Percentiles rank a stretch among this genome's conserved stretches.
Evolutionary conservation across 92 coral and sea anemone species (phyloP).

Genomic region (Metridium senile): DNA sequence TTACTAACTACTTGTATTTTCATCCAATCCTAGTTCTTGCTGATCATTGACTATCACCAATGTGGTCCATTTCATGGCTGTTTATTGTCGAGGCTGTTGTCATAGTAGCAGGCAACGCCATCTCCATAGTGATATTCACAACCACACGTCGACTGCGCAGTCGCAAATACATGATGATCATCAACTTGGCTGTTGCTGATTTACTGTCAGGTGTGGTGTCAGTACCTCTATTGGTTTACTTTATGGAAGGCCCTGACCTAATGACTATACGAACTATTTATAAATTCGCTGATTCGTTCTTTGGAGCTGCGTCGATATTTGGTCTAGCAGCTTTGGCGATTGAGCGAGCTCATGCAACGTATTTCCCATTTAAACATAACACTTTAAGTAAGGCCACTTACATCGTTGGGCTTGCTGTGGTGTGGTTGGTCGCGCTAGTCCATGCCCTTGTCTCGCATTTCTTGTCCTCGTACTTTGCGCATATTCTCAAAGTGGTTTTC

Average conservation of each 20-base stretch:
- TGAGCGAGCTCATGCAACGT: constrained; percentile 6
- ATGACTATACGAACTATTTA: not conserved
- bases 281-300: not conserved
- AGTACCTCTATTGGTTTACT: not conserved
- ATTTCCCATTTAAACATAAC: constrained; percentile 1
- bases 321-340: constrained; percentile 9
- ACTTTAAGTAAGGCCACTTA: not conserved
- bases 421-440: not conserved
- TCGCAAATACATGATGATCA: not conserved
- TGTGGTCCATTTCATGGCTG: constrained; percentile 8
- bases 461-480: not conserved
- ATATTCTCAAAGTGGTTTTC: not conserved
- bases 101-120: constrained; percentile 15
- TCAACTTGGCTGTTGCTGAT: constrained; percentile 3
- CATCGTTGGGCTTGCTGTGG: not conserved
- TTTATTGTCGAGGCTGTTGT: not conserved
- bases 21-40: not conserved
- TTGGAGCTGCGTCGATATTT: constrained; percentile 2
- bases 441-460: not conserved
- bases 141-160: constrained; percentile 8
- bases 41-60: not conserved
- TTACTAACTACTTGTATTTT: not conserved
- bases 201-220: not conserved
- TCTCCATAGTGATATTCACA: constrained; percentile 3
- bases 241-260: not conserved